Percentiles rank a stretch among this genome's conserved stretches.
Evolutionary conservation across 2,888 invertebrate species (phyloP).

Genomic region (Chouioia cunea): DNA sequence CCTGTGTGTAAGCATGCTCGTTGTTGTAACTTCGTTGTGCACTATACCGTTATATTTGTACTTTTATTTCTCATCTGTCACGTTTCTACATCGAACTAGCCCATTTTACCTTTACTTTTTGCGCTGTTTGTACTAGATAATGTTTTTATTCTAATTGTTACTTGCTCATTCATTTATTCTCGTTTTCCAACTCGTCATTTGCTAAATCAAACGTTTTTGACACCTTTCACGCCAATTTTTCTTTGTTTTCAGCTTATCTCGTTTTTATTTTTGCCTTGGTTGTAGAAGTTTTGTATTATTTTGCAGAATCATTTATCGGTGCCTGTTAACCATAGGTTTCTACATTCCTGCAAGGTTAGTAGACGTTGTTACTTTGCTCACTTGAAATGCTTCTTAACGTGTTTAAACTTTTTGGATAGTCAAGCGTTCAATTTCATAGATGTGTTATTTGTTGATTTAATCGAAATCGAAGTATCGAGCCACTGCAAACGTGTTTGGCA

Average conservation of each 20-base stretch:
- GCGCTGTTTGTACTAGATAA: neutral
- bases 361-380: constrained; percentile 49
- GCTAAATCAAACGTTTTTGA: too few species aligned
- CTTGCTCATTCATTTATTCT: constrained; percentile 17
- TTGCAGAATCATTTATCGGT: constrained; percentile 91
- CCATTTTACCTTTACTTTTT: constrained; percentile 9
- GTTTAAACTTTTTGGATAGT: constrained; percentile 12
- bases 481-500: too few species aligned
- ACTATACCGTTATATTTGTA: neutral
- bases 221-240: constrained; percentile 50
- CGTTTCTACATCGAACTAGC: constrained; percentile 13
- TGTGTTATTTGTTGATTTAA: constrained; percentile 14
- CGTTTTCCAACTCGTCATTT: too few species aligned
- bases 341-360: constrained; percentile 84
- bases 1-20: neutral
- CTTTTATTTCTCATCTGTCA: neutral
- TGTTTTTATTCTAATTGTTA: constrained; percentile 16
- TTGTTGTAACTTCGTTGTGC: neutral
- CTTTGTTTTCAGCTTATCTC: constrained; percentile 53
- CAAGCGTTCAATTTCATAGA: constrained; percentile 29
- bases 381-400: constrained; percentile 24
- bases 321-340: constrained; percentile 87
- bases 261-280: constrained; percentile 72
- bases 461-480: neutral
- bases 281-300: constrained; percentile 73